phyloP scores from a whole-genome alignment of 1,140 invertebrate genomes.

The Oedothorax gibbosus region DNA sequence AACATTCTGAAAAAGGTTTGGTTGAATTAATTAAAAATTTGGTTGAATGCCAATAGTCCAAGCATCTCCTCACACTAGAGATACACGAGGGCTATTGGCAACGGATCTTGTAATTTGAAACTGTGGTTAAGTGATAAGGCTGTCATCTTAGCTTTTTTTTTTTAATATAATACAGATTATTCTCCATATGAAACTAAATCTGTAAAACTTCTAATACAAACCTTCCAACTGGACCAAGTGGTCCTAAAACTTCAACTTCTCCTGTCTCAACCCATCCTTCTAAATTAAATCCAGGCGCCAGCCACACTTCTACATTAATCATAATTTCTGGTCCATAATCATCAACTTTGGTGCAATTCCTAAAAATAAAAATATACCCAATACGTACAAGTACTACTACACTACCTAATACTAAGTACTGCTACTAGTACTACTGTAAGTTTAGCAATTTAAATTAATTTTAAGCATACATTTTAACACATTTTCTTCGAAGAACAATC shows the following conservation, averaged over 20 bases:
- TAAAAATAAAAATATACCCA: conserved; percentile 18
- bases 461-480: too few relatives aligned
- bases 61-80: too few relatives aligned
- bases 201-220: conserved; percentile 61
- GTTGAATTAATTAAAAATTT: too few relatives aligned
- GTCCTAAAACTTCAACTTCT: conserved; percentile 74
- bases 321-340: conserved; percentile 71
- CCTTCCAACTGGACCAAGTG: conserved; percentile 74
- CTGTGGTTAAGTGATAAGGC: too few relatives aligned
- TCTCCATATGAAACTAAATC: not conserved
- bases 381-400: not conserved
- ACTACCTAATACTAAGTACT: not conserved
- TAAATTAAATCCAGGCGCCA: conserved; percentile 74
- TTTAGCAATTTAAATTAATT: not conserved
- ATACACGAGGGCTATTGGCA: too few relatives aligned
- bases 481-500: too few relatives aligned
- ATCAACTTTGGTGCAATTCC: conserved; percentile 27
- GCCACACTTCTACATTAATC: conserved; percentile 81
- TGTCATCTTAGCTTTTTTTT: too few relatives aligned
- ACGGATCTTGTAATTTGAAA: too few relatives aligned
- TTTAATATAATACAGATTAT: too few relatives aligned
- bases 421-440: not conserved
- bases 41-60: too few relatives aligned
- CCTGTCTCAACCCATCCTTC: conserved; percentile 67
- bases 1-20: too few relatives aligned